A percentile compares a stretch with the other conserved stretches of the same genome.
Conservation (phyloP, 1,140 invertebrate species). For the Zaprionus nigranus region DNA sequence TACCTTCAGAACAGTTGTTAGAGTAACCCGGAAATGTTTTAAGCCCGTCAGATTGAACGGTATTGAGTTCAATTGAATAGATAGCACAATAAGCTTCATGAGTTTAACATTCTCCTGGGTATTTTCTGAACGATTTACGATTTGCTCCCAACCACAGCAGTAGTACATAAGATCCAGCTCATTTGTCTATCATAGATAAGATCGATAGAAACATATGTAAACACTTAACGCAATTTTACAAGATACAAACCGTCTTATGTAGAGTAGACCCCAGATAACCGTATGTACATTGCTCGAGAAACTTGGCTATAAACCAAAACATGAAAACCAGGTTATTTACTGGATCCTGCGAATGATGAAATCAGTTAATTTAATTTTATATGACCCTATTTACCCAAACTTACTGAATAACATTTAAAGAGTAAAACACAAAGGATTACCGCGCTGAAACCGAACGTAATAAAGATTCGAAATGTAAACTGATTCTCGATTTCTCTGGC, state of each 20-base stretch:
- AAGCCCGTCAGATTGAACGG: constrained; percentile 39
- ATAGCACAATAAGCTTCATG: constrained; percentile 42
- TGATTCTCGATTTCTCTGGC: constrained; percentile 25
- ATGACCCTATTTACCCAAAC: neutral
- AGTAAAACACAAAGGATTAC: constrained; percentile 36
- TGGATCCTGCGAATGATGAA: constrained; percentile 9
- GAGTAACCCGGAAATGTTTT: constrained; percentile 42
- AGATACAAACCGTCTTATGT: constrained; percentile 10
- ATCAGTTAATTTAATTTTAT: too few species aligned
- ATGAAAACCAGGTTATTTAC: constrained; percentile 8
- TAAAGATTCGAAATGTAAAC: constrained; percentile 45
- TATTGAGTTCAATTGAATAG: constrained; percentile 43
- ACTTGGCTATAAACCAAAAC: constrained; percentile 30
- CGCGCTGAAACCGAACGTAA: constrained; percentile 35
- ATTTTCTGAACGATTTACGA: constrained; percentile 32
- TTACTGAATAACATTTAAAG: constrained; percentile 33
- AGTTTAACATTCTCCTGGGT: constrained; percentile 36
- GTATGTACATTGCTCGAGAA: constrained; percentile 19
- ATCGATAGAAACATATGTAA: too few species aligned
- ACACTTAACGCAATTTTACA: too few species aligned
- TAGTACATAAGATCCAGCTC: constrained; percentile 40
- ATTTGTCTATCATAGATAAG: constrained; percentile 42
- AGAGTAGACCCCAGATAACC: constrained; percentile 26
- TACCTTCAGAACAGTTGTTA: constrained; percentile 32
- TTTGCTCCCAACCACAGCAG: constrained; percentile 34